A percentile compares a stretch with the other conserved stretches of the same genome.
Evolutionary conservation across 1,140 invertebrate genomes (phyloP).

Genomic region (Ostrea edulis): DNA sequence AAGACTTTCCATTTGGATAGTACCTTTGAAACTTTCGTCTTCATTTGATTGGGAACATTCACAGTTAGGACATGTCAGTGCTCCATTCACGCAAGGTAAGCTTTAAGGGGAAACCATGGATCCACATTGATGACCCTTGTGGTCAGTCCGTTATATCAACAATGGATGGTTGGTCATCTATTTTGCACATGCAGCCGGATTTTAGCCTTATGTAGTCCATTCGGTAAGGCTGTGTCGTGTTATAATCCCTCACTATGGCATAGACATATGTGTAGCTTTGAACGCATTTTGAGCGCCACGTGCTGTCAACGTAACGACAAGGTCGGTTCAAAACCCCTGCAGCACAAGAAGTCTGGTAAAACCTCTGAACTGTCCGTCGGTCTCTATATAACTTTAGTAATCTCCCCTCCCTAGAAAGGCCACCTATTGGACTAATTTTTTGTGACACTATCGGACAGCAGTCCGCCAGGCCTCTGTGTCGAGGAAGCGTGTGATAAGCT

Average conservation of each 20-base stretch:
- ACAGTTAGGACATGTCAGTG: neutral
- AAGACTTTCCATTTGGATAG: too few species aligned
- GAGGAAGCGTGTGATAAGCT: conserved; percentile 44
- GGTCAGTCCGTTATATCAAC: conserved; percentile 27
- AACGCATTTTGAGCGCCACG: conserved; percentile 86
- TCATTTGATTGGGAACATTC: neutral
- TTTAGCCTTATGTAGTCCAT: conserved; percentile 91
- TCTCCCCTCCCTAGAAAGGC: conserved; percentile 86
- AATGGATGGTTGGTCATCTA: conserved; percentile 71
- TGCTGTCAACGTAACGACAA: conserved; percentile 88
- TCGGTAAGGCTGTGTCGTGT: conserved; percentile 82
- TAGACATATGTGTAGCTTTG: conserved; percentile 92
- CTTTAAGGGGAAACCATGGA: neutral
- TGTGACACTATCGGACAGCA: conserved; percentile 90
- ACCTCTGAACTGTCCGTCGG: conserved; percentile 81
- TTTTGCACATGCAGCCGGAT: conserved; percentile 90
- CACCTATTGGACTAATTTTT: conserved; percentile 88
- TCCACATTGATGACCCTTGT: neutral
- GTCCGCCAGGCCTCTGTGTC: conserved; percentile 74
- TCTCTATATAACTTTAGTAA: conserved; percentile 89
- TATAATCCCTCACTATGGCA: conserved; percentile 85
- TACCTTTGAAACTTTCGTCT: neutral
- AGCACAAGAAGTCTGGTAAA: conserved; percentile 90
- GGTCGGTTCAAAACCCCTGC: conserved; percentile 86
- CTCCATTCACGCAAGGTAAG: neutral